Base-by-base conservation (phyloP, 53 echinoderm and acorn worm species). In the Echinarachnius parma region DNA sequence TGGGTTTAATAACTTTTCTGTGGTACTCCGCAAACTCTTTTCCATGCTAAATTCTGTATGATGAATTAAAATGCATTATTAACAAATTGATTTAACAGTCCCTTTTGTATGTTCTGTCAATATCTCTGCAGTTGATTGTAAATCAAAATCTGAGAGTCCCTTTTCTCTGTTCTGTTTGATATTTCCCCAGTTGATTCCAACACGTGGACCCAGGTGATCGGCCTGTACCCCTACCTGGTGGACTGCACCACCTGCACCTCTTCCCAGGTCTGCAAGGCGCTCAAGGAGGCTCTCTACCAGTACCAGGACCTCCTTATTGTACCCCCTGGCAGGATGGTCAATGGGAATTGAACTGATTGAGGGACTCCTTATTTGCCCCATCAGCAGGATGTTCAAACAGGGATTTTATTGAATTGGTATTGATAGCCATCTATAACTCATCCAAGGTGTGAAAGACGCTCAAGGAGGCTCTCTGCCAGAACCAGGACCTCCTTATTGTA, bases 211-310 rank as follows among this genome's bases (percentile, higher is more conserved):
- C 96, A 95, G 79, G 96, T 95, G 77, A 95, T 95, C 16, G 87
- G 77, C 32, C 77, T 95, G 42, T 95, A 95, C 57, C 96, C 96
- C 18, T 84, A 50, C 34, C 89, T 95, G 50, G 96, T 95, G 63
- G 96, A 95, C 72, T 95, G 96, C 82, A 84, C 91, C 31, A 95
- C 96, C 7, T 95, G 96, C 62, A 95, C 91, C 35, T 95, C 96
- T 4, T 85, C 91, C n/a, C 87, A 87, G 62, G 96, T 95, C 61
- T 91, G 91, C 68, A 90, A 85, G 48, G 84, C 90, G 14, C 82
- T 95, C 50, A 95, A 91, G 79, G 91, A 95, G 52, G 96, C 91
- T 15, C 88, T 95, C 56, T 84, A 87, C 37, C 87, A 95, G 36
- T 95, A 91, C 85, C 96, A 95, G 50, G 87, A 91, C 49, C 87